A percentile compares a stretch with the other conserved stretches of the same genome.
Conservation (phyloP, 2,797 vertebrate genomes). For the Acrossocheilus fasciatus region DNA sequence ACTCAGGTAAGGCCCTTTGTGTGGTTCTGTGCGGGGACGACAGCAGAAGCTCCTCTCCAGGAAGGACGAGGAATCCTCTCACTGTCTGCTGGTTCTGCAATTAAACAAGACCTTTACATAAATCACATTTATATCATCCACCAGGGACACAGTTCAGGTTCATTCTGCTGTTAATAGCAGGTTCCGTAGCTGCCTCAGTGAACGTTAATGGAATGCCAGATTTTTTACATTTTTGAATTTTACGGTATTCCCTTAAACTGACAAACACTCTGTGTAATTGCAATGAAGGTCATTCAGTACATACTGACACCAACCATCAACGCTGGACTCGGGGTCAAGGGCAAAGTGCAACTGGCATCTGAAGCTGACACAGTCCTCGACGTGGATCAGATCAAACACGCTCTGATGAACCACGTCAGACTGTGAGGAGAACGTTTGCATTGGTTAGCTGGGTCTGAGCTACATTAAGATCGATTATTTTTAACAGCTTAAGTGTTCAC, state of each 20-base stretch:
- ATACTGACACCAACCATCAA: neutral
- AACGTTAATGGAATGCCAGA: too few relatives aligned
- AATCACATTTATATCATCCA: neutral
- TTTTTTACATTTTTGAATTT: too few relatives aligned
- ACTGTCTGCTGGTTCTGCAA: neutral
- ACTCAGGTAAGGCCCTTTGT: neutral
- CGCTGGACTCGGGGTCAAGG: neutral
- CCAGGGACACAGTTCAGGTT: neutral
- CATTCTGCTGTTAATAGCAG: neutral
- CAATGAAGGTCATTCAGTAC: neutral
- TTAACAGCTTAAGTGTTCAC: neutral
- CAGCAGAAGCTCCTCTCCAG: neutral
- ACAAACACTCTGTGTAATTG: neutral
- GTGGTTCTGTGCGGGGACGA: neutral
- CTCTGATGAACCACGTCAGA: neutral
- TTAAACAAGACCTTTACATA: neutral
- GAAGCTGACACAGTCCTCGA: neutral
- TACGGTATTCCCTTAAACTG: neutral
- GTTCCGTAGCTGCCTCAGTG: too few relatives aligned
- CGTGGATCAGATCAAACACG: neutral
- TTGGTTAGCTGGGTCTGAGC: neutral
- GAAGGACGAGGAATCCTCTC: neutral
- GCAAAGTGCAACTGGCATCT: too few relatives aligned
- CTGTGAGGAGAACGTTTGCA: neutral
- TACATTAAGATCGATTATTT: neutral